Base-by-base conservation (phyloP, 2,797 vertebrate species). In the Tangara arthus region DNA sequence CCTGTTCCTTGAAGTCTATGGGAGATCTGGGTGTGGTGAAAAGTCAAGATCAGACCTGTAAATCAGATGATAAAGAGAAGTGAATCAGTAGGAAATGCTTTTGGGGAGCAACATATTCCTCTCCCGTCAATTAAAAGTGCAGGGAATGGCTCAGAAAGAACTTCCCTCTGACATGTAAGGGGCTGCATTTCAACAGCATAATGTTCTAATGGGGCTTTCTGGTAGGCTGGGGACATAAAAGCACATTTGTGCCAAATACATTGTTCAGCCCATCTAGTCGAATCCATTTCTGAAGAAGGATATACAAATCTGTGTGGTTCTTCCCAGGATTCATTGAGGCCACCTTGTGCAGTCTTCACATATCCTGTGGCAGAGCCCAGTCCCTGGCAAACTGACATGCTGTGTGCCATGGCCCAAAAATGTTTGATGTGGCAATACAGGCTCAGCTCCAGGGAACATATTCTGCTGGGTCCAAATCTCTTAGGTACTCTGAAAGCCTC, bases 41-140 rank as follows among this genome's bases (percentile, higher is more conserved):
- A 50, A 88, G 83, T 96, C 93, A 96, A 94, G 95, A 94, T 90
- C 66, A 94, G 94, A 79, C 94, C 87, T 88, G 94, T 84, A 93
- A 84, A 90, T 56, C 22, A 17, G 87, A 82, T 77, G 87, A 94
- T 94, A 93, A 79, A 93, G 93, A 78, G 79, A 92, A 79, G 52
- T 94, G 95, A 93, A 95, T 95, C 85, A 87, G 91, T 94, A 94
- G 93, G 95, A 96, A 95, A 93, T 70, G 85, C 85, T 94, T 57
- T 90, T 91, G 79, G 89, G 32, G 85, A 95, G 42, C 66, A 88
- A 65, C 37, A 15, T 63, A 79, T 46, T 95, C 59, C 69, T 92
- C 68, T 92, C 63, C 55, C 8, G 0, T 84, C 88, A 44, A 47
- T 81, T 86, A 44, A 52, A 93, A 95, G 79, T 6, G 2, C 28